Base-by-base conservation (phyloP, 1,140 invertebrate species). In the Coptotermes formosanus region DNA sequence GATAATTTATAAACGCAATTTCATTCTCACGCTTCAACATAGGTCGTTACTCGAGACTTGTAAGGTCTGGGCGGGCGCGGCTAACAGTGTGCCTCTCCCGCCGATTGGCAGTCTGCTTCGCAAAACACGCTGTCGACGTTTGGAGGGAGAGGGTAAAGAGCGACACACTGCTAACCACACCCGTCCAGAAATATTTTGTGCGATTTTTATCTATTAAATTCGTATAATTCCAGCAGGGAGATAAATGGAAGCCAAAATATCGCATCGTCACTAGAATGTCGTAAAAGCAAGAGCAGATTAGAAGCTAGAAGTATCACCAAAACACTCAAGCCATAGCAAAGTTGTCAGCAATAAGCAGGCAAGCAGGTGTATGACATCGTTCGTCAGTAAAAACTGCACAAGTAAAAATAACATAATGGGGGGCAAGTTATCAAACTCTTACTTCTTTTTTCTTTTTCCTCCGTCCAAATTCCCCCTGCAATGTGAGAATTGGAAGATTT, bases 401-500 rank as follows among this genome's bases (percentile, higher is more conserved):
- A 52, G 83, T 45, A 75, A 75, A 75, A 75, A 16, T 64, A 64
- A 48, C 55, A 59, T 48, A 84, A n/a, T 84, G 48, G 48, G 83
- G 52, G 45, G 16, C 14, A 32, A 84, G 4, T 84, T 84, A 86
- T 85, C 85, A 87, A 86, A 86, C 43, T 96, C 96, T 97, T 97
- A 97, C 96, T 97, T 97, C 96, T 96, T 97, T 97, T 96, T 97
- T 96, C 95, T 97, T 96, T 96, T 96, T 97, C 95, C 96, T 96
- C 94, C 95, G 95, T 95, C 96, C 96, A 95, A 95, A 96, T 95
- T 94, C 94, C 93, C 93, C 94, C 95, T 95, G 95, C 92, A 95
- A 89, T 90, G 89, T 90, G 87, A 90, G 88, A 88, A 88, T 89
- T 87, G 87, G 86, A 88, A 88, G 87, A 87, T 86, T 87, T 85